Evolutionary conservation across 2,113 vertebrate species (phyloP).

Genomic region (Myotis yumanensis): DNA sequence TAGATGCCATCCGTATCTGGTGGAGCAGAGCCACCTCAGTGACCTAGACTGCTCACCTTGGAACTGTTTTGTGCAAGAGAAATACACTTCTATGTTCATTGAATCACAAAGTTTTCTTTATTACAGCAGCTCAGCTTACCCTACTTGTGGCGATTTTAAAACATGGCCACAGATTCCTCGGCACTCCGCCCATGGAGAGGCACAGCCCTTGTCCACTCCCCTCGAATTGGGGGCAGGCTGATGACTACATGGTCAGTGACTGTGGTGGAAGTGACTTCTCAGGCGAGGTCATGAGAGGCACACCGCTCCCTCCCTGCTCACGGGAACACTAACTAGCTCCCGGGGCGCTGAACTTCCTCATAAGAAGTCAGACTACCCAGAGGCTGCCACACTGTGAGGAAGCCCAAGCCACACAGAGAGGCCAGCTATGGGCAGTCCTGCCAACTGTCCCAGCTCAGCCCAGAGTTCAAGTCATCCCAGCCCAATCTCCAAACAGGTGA

Average conservation of each 20-base stretch:
- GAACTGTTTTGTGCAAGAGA: not conserved
- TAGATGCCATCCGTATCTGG: not conserved
- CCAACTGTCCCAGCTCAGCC: not conserved
- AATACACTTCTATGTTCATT: not conserved
- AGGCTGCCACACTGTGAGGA: not conserved
- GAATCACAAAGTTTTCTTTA: not conserved
- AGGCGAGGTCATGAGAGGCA: not conserved
- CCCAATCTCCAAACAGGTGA: not conserved
- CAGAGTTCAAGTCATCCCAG: not conserved
- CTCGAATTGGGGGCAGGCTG: not conserved
- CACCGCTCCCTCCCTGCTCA: not conserved
- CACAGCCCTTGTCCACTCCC: too few species aligned
- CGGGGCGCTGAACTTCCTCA: not conserved
- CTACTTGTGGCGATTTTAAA: not conserved
- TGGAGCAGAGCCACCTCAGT: not conserved
- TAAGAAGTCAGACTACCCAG: not conserved
- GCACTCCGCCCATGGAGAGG: not conserved
- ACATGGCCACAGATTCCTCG: not conserved
- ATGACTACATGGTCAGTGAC: not conserved
- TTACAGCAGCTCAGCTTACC: not conserved
- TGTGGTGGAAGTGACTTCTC: not conserved
- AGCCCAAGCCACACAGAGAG: too few species aligned
- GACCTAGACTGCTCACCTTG: not conserved
- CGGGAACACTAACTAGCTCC: not conserved
- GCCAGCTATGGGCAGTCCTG: too few species aligned